A percentile compares a stretch with the other conserved stretches of the same genome.
Conservation (phyloP, 2,113 vertebrate genomes). For the Sebastes schlegelii region DNA sequence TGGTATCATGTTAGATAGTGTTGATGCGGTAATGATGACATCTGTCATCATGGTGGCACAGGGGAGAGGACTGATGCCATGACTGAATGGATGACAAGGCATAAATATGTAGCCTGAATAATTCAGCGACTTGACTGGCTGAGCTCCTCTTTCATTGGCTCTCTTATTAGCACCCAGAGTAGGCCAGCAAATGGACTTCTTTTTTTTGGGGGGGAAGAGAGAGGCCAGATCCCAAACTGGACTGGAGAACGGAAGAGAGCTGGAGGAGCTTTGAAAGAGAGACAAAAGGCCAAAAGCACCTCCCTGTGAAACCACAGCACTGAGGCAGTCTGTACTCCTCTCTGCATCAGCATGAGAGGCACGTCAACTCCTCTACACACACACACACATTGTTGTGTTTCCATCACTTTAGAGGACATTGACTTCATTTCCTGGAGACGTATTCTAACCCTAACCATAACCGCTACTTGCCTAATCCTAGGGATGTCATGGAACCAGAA, state of each 20-base stretch:
- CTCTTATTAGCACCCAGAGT: not conserved
- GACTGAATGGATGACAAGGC: conserved; percentile 55
- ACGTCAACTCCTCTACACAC: conserved; percentile 57
- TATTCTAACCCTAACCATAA: too few species aligned
- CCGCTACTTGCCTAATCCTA: too few species aligned
- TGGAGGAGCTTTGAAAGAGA: conserved; percentile 29
- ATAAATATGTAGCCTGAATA: conserved; percentile 54
- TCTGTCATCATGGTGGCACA: not conserved
- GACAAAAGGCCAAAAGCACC: conserved; percentile 68
- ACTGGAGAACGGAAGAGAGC: conserved; percentile 24
- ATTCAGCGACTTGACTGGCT: conserved; percentile 47
- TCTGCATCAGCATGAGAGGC: conserved; percentile 76
- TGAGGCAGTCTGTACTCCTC: conserved; percentile 49
- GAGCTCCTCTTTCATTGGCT: conserved; percentile 31
- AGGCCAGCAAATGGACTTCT: not conserved
- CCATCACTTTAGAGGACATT: too few species aligned
- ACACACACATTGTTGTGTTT: conserved; percentile 11
- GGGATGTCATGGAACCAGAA: too few species aligned
- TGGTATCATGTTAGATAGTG: conserved; percentile 1
- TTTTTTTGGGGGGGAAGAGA: not conserved
- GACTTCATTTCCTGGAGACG: too few species aligned
- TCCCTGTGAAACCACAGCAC: conserved; percentile 62
- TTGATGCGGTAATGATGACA: not conserved
- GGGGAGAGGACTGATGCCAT: not conserved
- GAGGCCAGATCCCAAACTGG: conserved; percentile 2